Percentiles rank a stretch among this genome's conserved stretches.
phyloP scores from a whole-genome alignment of 2,797 vertebrate species.

The Poecilia velifera region DNA sequence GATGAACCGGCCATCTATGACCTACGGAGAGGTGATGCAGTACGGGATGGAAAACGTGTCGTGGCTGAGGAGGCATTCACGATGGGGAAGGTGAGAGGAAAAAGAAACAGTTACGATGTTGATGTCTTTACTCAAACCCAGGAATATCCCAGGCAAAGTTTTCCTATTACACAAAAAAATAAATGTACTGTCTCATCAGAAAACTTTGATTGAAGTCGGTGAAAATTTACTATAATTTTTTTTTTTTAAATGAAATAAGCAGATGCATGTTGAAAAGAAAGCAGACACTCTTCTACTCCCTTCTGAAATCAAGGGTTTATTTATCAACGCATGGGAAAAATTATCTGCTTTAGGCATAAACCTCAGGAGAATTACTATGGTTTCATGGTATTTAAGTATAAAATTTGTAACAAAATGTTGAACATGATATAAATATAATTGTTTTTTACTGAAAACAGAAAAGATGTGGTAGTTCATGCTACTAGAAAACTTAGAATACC shows the following conservation, averaged over 20 bases:
- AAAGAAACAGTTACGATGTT: neutral
- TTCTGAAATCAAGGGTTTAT: neutral
- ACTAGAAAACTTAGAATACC: neutral
- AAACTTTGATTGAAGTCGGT: neutral
- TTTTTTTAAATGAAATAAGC: neutral
- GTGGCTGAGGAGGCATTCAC: constrained; percentile 86
- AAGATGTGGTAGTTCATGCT: neutral
- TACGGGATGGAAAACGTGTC: constrained; percentile 87
- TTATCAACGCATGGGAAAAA: neutral
- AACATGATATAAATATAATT: neutral
- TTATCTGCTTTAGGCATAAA: neutral
- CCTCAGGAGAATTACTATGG: too few species aligned
- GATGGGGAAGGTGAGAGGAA: constrained; percentile 88
- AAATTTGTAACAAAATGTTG: neutral
- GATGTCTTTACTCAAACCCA: neutral
- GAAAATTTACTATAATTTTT: neutral
- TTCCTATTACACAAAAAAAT: neutral
- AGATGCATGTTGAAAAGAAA: neutral
- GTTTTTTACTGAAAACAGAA: neutral
- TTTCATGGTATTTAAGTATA: neutral
- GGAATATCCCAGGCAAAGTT: neutral
- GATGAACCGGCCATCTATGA: constrained; percentile 87
- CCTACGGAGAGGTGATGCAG: constrained; percentile 89
- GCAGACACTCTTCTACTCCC: neutral
- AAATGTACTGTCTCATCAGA: neutral